Evolutionary conservation across 2,888 invertebrate genomes (phyloP).

Genomic region (Gnatocerus cornutus): DNA sequence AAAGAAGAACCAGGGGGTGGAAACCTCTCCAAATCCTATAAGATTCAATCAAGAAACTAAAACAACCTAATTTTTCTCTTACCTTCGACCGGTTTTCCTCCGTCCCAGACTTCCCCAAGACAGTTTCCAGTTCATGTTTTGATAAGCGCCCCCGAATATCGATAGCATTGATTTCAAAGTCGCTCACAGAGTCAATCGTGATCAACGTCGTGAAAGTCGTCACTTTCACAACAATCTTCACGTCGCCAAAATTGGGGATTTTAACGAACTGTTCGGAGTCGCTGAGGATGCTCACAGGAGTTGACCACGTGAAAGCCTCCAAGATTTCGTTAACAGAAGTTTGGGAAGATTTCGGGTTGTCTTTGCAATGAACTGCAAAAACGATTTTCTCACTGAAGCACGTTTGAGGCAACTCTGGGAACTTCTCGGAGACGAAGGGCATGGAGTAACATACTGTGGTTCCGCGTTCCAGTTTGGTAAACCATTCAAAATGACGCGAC

Average conservation of each 20-base stretch:
- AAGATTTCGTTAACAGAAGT: background rate
- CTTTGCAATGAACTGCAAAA: too few species aligned
- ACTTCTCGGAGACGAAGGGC: constrained; percentile 77
- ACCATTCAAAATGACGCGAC: constrained; percentile 77
- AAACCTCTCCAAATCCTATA: constrained; percentile 10
- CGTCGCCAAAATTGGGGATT: constrained; percentile 76
- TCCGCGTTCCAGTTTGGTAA: constrained; percentile 75
- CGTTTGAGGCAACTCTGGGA: constrained; percentile 75
- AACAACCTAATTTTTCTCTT: background rate
- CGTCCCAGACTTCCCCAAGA: constrained; percentile 1
- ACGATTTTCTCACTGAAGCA: constrained; percentile 67
- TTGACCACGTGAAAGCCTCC: constrained; percentile 70
- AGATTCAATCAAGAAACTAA: background rate
- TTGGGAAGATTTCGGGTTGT: too few species aligned
- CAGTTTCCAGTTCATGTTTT: constrained; percentile 63
- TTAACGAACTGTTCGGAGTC: constrained; percentile 75
- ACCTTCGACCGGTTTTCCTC: constrained; percentile 10
- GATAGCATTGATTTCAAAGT: constrained; percentile 84
- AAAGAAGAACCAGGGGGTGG: background rate
- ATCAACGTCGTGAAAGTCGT: constrained; percentile 73
- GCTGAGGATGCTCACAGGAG: constrained; percentile 71
- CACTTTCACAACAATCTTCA: constrained; percentile 73
- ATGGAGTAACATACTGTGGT: constrained; percentile 81
- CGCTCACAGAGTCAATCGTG: constrained; percentile 75
- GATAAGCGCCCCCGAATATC: constrained; percentile 83